Conservation (phyloP, 2,888 invertebrate genomes). For the Endotricha flammealis region DNA sequence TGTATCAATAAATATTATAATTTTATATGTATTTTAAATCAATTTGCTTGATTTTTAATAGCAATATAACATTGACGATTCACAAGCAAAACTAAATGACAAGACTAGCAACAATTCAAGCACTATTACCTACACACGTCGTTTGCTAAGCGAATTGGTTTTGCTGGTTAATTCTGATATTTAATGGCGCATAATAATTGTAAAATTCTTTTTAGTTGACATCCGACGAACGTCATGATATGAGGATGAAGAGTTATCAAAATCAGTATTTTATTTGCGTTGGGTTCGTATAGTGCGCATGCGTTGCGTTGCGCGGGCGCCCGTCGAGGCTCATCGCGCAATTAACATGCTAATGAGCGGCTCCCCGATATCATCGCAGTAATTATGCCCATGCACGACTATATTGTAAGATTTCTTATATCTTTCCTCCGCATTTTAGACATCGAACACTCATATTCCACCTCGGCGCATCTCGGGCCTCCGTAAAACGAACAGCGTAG, state of each 20-base stretch:
- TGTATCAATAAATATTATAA: conserved; percentile 10
- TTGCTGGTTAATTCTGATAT: no score
- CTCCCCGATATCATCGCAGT: conserved; percentile 69
- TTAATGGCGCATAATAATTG: no score
- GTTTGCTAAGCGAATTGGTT: no score
- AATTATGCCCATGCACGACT: conserved; percentile 65
- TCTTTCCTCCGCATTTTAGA: conserved; percentile 43
- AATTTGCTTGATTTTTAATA: no score
- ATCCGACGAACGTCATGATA: no score
- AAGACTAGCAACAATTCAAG: no score
- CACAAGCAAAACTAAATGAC: no score
- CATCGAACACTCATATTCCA: conserved; percentile 33
- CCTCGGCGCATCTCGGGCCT: conserved; percentile 8
- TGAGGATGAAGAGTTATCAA: no score
- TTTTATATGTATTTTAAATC: no score
- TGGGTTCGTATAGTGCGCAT: conserved; percentile 25
- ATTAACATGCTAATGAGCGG: conserved; percentile 75
- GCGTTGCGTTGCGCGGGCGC: conserved; percentile 28
- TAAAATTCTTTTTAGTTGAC: no score
- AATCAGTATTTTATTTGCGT: conserved; percentile 38
- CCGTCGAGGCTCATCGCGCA: conserved; percentile 51
- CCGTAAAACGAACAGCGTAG: conserved; percentile 24
- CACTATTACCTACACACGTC: no score
- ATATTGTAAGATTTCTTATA: conserved; percentile 61
- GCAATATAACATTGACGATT: no score